Conservation (phyloP, 2,888 invertebrate species). For the Disparrhopalites patrizii region DNA sequence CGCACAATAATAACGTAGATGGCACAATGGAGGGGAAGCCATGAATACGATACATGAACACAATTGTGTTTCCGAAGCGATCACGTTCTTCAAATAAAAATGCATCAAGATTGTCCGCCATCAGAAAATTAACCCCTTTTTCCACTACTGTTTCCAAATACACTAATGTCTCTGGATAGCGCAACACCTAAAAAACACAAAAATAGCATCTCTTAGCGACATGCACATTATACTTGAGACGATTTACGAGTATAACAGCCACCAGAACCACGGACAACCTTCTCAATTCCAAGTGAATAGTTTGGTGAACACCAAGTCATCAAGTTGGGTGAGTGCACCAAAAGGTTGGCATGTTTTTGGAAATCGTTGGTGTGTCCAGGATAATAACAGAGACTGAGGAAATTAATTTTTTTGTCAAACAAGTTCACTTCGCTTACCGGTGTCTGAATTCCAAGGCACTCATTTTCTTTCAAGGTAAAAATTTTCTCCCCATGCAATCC, state of each 20-base stretch:
- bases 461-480: not conserved
- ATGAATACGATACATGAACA: not conserved
- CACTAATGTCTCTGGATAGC: slow-evolving; percentile 13
- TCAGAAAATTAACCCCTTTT: slow-evolving; percentile 7
- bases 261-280: too few relatives aligned
- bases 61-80: slow-evolving; percentile 10
- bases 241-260: not conserved
- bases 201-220: not conserved
- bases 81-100: slow-evolving; percentile 20
- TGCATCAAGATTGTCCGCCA: slow-evolving; percentile 4
- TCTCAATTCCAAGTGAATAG: too few relatives aligned
- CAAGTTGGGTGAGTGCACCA: too few relatives aligned
- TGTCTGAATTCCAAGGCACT: slow-evolving; percentile 4
- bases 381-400: too few relatives aligned
- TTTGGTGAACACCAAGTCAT: too few relatives aligned
- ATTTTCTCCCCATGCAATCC: slow-evolving; percentile 3
- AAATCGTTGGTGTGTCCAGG: too few relatives aligned
- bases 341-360: too few relatives aligned
- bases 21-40: not conserved
- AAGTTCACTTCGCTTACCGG: not conserved
- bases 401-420: not conserved
- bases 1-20: not conserved
- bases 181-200: slow-evolving; percentile 9
- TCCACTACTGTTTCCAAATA: slow-evolving; percentile 17
- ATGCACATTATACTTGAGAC: not conserved